Conservation (phyloP, 2,888 invertebrate species). For the Erebia palarica region DNA sequence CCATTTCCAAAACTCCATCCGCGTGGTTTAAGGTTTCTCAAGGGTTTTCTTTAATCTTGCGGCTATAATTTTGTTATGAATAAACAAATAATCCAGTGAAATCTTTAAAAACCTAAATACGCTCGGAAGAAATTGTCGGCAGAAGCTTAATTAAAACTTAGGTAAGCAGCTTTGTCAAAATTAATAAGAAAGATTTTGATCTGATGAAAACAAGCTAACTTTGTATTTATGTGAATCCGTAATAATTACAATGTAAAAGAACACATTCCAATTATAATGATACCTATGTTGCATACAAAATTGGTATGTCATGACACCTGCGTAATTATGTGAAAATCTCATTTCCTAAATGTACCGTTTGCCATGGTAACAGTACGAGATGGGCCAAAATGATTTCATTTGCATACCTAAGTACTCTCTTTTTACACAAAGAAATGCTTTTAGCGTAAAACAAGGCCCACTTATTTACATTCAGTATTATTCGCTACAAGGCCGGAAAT, state of each 20-base stretch:
- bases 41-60: no score
- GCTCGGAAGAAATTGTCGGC: no score
- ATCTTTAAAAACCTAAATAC: no score
- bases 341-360: conserved; percentile 22
- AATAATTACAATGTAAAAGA: not conserved
- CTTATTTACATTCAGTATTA: not conserved
- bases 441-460: not conserved
- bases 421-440: conserved; percentile 3
- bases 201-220: no score
- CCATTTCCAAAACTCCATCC: no score
- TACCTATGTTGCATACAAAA: conserved; percentile 3
- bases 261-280: not conserved
- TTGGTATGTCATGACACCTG: conserved; percentile 13
- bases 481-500: not conserved
- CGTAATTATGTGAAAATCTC: conserved; percentile 34
- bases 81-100: no score
- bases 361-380: conserved; percentile 14
- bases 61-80: no score
- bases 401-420: conserved; percentile 11
- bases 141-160: no score
- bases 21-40: no score
- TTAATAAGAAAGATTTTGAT: no score
- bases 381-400: conserved; percentile 19
- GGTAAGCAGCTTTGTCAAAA: no score
- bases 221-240: no score